Percentiles rank a stretch among this genome's conserved stretches.
Conservation (phyloP, 2,113 vertebrate species). For the Desmodus rotundus region DNA sequence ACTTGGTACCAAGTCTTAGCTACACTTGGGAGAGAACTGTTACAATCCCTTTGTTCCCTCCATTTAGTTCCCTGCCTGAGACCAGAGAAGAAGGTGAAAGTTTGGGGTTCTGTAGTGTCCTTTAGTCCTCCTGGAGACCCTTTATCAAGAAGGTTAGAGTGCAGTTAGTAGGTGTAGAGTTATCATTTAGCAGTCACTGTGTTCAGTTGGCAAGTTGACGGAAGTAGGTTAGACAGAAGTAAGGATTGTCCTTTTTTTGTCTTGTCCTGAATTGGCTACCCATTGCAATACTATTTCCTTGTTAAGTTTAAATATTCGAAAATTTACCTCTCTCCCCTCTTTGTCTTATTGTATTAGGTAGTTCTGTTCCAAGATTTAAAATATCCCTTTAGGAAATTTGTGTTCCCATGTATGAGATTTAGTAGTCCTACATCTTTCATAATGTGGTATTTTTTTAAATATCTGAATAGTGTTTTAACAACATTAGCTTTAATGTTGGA, state of each 20-base stretch:
- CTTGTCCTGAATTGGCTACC: neutral
- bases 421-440: slow-evolving; percentile 1
- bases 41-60: neutral
- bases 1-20: neutral
- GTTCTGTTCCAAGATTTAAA: slow-evolving; percentile 22
- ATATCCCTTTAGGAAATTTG: neutral
- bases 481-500: neutral
- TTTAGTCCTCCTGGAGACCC: neutral
- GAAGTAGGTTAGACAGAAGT: neutral
- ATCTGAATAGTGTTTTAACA: neutral
- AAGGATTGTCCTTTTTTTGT: neutral
- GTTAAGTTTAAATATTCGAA: neutral
- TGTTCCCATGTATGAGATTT: neutral
- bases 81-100: neutral
- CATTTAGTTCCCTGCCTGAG: neutral
- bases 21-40: neutral
- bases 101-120: neutral
- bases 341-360: neutral
- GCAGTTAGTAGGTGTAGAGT: neutral
- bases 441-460: neutral
- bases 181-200: neutral
- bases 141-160: neutral
- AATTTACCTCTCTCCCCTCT: neutral
- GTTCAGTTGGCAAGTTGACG: neutral
- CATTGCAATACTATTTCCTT: neutral